Percentiles rank a stretch among this genome's conserved stretches.
phyloP scores from a whole-genome alignment of 1,140 invertebrate species.

The Drosophila tropicalis region DNA sequence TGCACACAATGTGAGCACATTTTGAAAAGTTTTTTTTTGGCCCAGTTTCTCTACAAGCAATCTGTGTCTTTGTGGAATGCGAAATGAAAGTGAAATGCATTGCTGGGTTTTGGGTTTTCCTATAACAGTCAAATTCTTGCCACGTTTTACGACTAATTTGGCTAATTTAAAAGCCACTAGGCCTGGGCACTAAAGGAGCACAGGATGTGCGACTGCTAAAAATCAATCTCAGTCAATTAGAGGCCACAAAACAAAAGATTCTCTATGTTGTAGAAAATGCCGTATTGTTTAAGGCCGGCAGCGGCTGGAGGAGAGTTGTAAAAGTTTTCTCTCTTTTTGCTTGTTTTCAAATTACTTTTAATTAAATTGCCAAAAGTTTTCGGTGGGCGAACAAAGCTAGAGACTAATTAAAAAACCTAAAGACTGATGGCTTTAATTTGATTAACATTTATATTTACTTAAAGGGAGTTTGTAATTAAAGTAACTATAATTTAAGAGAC shows the following conservation, averaged over 20 bases:
- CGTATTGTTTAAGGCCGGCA: conserved; percentile 3
- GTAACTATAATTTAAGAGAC: too few species aligned
- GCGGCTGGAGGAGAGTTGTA: background rate
- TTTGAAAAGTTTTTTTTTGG: background rate
- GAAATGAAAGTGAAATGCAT: background rate
- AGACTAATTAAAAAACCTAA: conserved; percentile 6
- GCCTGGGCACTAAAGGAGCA: conserved; percentile 24
- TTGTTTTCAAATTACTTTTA: conserved; percentile 45
- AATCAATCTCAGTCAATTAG: conserved; percentile 74
- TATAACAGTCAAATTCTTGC: conserved; percentile 27
- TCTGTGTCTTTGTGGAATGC: conserved; percentile 2
- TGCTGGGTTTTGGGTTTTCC: conserved; percentile 22
- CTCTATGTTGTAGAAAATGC: conserved; percentile 2
- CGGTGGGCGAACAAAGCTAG: background rate
- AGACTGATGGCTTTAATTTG: background rate
- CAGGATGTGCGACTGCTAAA: conserved; percentile 21
- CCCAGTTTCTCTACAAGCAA: too few species aligned
- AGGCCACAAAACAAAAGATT: conserved; percentile 8
- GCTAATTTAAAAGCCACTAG: conserved; percentile 58
- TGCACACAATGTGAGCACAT: conserved; percentile 44
- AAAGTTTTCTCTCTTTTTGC: conserved; percentile 21
- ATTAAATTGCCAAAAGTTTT: conserved; percentile 51
- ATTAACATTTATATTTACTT: background rate
- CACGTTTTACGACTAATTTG: conserved; percentile 71
- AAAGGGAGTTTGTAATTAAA: background rate